These are phyloP conservation scores for Dunckerocampus dactyliophorus DNA, from an alignment of 2,113 vertebrate genomes.

Conservation along the genomic window DNA sequence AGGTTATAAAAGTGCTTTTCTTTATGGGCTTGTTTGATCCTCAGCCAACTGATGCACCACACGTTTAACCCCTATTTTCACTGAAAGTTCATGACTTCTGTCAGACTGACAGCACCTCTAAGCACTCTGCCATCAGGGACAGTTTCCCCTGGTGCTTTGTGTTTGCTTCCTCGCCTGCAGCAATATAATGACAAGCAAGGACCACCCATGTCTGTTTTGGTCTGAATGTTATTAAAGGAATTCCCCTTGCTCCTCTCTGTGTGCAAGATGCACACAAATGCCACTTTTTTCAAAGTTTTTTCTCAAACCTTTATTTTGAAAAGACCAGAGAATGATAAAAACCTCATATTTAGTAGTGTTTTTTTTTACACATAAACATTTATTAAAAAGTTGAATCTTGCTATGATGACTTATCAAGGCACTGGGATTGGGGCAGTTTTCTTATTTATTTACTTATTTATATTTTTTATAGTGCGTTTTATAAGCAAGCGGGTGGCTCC, in stretches of 20 bases:
- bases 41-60: conserved; percentile 13
- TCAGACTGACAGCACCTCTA: conserved; percentile 43
- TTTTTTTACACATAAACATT: too few species aligned
- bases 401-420: too few species aligned
- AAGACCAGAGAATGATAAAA: too few species aligned
- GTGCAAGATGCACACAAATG: not conserved
- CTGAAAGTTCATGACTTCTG: conserved; percentile 34
- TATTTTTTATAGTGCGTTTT: too few species aligned
- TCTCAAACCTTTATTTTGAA: not conserved
- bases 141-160: conserved; percentile 65
- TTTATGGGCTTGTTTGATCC: conserved; percentile 14
- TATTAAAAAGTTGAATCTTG: too few species aligned
- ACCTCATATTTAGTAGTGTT: too few species aligned
- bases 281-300: not conserved
- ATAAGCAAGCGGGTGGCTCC: too few species aligned
- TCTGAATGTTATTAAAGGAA: conserved; percentile 54
- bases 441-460: too few species aligned
- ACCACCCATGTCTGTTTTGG: conserved; percentile 70
- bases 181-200: conserved; percentile 65
- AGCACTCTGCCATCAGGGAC: conserved; percentile 31
- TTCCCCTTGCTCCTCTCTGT: conserved; percentile 38
- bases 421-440: too few species aligned
- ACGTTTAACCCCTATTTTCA: conserved; percentile 23
- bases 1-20: not conserved
- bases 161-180: conserved; percentile 60